Conservation (phyloP, 1,140 invertebrate genomes). For the Galendromus occidentalis region DNA sequence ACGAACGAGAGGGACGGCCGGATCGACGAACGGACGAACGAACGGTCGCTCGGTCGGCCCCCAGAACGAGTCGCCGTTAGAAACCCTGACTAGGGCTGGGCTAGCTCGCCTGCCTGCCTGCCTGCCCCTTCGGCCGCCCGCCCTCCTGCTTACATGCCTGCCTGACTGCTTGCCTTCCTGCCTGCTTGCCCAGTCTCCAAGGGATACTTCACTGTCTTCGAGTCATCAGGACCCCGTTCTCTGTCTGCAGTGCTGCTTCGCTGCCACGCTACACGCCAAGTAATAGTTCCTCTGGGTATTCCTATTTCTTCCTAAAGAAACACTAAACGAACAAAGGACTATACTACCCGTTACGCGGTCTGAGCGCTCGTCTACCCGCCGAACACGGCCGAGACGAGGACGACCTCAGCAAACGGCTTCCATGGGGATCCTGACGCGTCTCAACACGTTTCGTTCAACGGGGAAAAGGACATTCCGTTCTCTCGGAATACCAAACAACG, state of each 20-base stretch:
- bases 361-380: no score
- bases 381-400: no score
- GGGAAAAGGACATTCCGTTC: no score
- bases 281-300: conserved; percentile 11
- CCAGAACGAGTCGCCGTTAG: not conserved
- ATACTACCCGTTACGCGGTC: no score
- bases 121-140: not conserved
- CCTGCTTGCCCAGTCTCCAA: not conserved
- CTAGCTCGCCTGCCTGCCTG: not conserved
- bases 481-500: no score
- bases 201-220: not conserved
- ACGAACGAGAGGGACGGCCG: not conserved
- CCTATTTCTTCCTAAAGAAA: conserved; percentile 9
- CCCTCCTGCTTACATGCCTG: not conserved
- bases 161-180: not conserved
- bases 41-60: not conserved
- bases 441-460: no score
- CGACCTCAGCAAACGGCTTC: no score
- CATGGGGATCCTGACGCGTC: no score
- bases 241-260: not conserved
- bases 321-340: not conserved
- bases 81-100: not conserved
- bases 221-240: no score
- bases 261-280: not conserved
- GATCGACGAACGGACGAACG: not conserved